Percentiles rank a stretch among this genome's conserved stretches.
phyloP scores from a whole-genome alignment of 2,888 invertebrate species.

The Drosophila falleni region DNA sequence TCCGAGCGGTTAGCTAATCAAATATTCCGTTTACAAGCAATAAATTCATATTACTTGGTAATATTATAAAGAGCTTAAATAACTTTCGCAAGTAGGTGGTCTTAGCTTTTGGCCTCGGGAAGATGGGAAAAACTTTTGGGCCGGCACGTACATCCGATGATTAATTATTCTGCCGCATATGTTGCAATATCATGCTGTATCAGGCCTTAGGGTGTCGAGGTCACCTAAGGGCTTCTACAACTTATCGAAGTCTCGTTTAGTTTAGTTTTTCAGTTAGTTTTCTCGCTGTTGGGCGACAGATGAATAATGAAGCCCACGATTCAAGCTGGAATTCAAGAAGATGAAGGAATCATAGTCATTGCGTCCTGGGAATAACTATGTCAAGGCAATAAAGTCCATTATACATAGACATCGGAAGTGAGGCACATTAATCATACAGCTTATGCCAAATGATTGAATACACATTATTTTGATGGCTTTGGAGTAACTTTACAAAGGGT shows the following conservation, averaged over 20 bases:
- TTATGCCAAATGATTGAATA: conserved; percentile 73
- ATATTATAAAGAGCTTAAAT: conserved; percentile 52
- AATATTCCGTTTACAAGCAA: conserved; percentile 67
- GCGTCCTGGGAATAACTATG: conserved; percentile 49
- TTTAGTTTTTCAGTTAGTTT: conserved; percentile 48
- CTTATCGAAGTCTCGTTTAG: conserved; percentile 55
- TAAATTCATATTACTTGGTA: conserved; percentile 51
- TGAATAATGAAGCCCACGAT: conserved; percentile 64
- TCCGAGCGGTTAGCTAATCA: conserved; percentile 63
- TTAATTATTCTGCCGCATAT: conserved; percentile 75
- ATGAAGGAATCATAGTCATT: conserved; percentile 32
- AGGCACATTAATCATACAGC: conserved; percentile 69
- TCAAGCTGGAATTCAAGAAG: conserved; percentile 6
- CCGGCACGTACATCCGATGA: conserved; percentile 67
- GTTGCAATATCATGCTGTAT: conserved; percentile 67
- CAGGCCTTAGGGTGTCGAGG: conserved; percentile 29
- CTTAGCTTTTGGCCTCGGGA: conserved; percentile 8
- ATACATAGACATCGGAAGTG: conserved; percentile 11
- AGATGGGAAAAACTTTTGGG: conserved; percentile 44
- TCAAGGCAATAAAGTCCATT: conserved; percentile 61
- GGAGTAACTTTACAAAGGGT: conserved; percentile 13
- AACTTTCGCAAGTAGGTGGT: conserved; percentile 21
- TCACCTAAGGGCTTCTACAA: conserved; percentile 35
- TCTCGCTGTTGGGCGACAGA: conserved; percentile 26
- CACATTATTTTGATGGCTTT: conserved; percentile 41